Evolutionary conservation across 2,113 vertebrate species (phyloP).

Genomic region (Xyliphius kryptos): DNA sequence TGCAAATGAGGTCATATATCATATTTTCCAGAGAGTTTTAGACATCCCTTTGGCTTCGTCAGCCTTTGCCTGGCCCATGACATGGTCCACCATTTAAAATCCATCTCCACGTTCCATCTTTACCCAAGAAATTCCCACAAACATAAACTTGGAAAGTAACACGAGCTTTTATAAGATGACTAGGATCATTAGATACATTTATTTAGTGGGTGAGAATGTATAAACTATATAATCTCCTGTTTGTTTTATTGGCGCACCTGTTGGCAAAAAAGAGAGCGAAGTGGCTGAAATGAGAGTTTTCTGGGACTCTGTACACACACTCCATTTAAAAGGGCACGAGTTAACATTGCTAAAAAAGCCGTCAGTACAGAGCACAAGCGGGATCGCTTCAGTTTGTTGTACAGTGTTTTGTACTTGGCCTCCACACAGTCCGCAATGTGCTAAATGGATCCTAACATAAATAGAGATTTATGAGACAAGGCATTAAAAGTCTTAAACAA

Average conservation of each 20-base stretch:
- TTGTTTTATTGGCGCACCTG: slow-evolving; percentile 8
- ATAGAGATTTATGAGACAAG: slow-evolving; percentile 50
- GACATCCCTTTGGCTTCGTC: too few species aligned
- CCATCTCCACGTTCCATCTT: too few species aligned
- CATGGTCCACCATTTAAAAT: too few species aligned
- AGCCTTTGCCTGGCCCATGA: too few species aligned
- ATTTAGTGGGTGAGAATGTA: background rate
- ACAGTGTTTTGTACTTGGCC: slow-evolving; percentile 46
- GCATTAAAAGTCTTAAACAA: slow-evolving; percentile 43
- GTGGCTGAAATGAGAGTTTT: slow-evolving; percentile 12
- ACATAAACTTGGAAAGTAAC: too few species aligned
- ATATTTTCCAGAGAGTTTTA: too few species aligned
- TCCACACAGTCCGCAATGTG: slow-evolving; percentile 40
- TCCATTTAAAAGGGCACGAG: slow-evolving; percentile 42
- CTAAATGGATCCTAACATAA: slow-evolving; percentile 66
- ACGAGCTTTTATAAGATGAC: too few species aligned
- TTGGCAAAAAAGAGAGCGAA: background rate
- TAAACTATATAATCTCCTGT: background rate
- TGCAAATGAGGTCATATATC: too few species aligned
- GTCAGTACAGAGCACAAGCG: slow-evolving; percentile 40
- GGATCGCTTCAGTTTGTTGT: slow-evolving; percentile 28
- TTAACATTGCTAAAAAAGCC: slow-evolving; percentile 36
- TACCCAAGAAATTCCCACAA: too few species aligned
- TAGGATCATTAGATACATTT: background rate
- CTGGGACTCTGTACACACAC: slow-evolving; percentile 30